phyloP scores from a whole-genome alignment of 1,140 invertebrate species.

The Helicoverpa zea region DNA sequence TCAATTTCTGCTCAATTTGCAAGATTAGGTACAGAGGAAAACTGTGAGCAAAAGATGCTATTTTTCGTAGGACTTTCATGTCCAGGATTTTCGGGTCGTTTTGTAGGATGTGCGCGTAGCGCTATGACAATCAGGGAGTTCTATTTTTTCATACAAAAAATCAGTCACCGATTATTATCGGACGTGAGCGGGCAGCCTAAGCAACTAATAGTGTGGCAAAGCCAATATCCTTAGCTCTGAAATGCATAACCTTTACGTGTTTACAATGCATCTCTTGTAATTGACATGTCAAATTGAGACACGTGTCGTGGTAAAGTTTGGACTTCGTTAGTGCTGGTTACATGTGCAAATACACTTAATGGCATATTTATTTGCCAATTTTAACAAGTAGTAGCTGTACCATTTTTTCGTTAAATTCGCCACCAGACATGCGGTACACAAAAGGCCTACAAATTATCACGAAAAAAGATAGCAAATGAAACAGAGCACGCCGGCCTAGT shows the following conservation, averaged over 20 bases:
- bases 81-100: no score
- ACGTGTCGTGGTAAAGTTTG: not conserved
- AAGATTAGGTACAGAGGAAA: no score
- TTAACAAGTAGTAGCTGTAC: not conserved
- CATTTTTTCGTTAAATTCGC: not conserved
- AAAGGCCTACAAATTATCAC: not conserved
- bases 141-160: no score
- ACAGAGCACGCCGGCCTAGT: not conserved
- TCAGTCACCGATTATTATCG: no score
- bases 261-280: no score
- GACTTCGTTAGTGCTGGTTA: constrained; percentile 3
- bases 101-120: no score
- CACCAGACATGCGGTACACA: not conserved
- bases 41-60: not conserved
- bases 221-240: no score
- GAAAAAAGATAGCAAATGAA: not conserved
- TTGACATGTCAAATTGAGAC: not conserved
- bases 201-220: no score
- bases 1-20: not conserved
- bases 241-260: no score
- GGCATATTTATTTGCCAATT: not conserved
- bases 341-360: constrained; percentile 12
- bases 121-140: no score
- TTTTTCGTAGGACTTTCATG: no score
- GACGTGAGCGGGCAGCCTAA: no score